Evolutionary conservation across 2,888 invertebrate genomes (phyloP), one percentile per base, ranked within the genome.

Genomic region (Thymelicus lineola): DNA sequence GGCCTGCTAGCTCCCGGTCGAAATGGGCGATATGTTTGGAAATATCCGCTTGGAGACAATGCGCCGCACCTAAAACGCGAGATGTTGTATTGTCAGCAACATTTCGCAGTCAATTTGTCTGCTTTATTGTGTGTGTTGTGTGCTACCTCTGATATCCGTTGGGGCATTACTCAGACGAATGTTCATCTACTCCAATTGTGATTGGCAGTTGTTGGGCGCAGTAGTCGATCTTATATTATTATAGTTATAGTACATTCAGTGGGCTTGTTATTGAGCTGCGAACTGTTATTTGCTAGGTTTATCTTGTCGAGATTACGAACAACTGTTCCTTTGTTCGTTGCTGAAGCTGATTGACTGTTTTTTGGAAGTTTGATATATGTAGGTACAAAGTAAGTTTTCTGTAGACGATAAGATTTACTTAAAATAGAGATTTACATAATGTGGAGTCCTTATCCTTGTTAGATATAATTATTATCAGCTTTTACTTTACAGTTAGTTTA

Each of bases 71-170:
- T 87, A 81, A 77, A 79, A 73, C 76, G 80, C 77, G 66, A 73
- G 80, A 79, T 81, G 77, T 75, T 80, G 82, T 86, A 89, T 88
- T 87, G 86, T 81, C 80, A 81, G 80, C 79, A 77, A 80, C 80
- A 85, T 87, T 88, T 89, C 84, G 83, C 88, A 88, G 89, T 86
- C 87, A 85, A 89, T 91, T 90, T 89, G 87, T 86, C 85, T 85
- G 86, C 87, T 88, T 87, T 88, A 90, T 90, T 86, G 87, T 86
- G 87, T 86, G 83, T 87, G 85, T 86, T 82, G 79, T 79, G 75
- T 76, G 79, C 79, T 74, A 79, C 76, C 81, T 79, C 83, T 84
- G 82, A 81, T 79, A 76, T 78, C 82, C 78, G 77, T 75, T 58
- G 64, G 62, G 62, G 48, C 62, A 62, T 68, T 62, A 68, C 68